Evolutionary conservation across 23 tunicate species (phyloP).

Genomic region (Diplosoma virens): DNA sequence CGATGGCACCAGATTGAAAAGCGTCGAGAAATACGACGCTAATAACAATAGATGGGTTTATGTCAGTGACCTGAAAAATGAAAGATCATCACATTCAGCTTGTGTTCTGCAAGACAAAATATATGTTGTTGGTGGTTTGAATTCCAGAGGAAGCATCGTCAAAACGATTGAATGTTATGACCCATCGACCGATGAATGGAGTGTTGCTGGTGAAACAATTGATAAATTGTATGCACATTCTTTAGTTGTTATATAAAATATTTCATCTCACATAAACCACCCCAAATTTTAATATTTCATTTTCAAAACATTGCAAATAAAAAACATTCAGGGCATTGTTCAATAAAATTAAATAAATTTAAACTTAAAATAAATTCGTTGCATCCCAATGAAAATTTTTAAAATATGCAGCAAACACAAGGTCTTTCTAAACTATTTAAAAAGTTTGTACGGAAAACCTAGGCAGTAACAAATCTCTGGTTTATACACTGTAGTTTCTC

Average conservation of each 20-base stretch:
- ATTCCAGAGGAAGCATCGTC: not conserved
- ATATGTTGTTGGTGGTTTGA: not conserved
- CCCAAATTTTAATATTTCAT: too few species aligned
- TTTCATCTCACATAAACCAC: too few species aligned
- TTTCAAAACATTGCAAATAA: too few species aligned
- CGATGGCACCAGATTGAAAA: not conserved
- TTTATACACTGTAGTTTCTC: too few species aligned
- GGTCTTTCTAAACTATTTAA: too few species aligned
- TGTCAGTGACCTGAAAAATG: not conserved
- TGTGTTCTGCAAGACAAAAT: slow-evolving; percentile 5
- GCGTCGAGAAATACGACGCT: slow-evolving; percentile 8
- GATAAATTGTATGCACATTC: not conserved
- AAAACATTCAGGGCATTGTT: too few species aligned
- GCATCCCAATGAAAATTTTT: too few species aligned
- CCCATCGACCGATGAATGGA: not conserved
- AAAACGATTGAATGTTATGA: not conserved
- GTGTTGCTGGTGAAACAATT: not conserved
- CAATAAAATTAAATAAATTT: too few species aligned
- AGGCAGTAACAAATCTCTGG: too few species aligned
- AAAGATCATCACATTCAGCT: not conserved
- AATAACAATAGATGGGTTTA: not conserved
- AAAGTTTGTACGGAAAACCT: too few species aligned
- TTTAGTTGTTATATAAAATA: not conserved
- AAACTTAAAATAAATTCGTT: too few species aligned
- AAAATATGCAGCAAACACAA: too few species aligned